Base-by-base conservation (phyloP, 2,797 vertebrate species). In the Myotis findleyi region DNA sequence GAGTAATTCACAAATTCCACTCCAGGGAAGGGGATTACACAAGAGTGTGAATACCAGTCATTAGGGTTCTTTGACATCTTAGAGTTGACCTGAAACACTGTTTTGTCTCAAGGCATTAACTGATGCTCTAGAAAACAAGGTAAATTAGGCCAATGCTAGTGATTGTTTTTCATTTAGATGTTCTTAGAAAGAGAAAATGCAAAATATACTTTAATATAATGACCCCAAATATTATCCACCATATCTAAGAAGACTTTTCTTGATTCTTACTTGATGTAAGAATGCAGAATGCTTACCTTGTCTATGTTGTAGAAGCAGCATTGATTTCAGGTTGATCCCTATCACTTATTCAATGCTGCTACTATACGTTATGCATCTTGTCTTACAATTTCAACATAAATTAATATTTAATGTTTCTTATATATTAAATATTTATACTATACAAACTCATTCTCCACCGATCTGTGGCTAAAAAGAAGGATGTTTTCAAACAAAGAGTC, bases 331-430 rank as follows among this genome's bases (percentile, higher is more conserved):
- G 75, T 62, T 72, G 80, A 71, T 72, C 64, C 23, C 3, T 87
- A 91, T 38, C 76, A 80, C 47, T 87, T 59, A 76, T 33, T 81
- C 81, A 76, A 20, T 51, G 73, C 86, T 2, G 3, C 21, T 72
- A 18, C 80, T 95, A 7, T 72, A 27, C 69, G 57, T 71, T 87
- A 64, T 73, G 55, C n/a, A 87, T 81, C 89, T 79, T 95, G 89
- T 73, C 93, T 96, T 89, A 94, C 41, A 93, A 81, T 89, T 84
- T 95, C 91, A 97, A 91, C 72, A 89, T 53, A 84, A 96, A 96
- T 96, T 89, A 97, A 97, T 97, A 94, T 95, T 96, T 97, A 95
- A 96, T 97, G 80, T 89, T 87, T 95, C 96, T 96, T 89, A 84
- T 53, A 69, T 82, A 97, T 95, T 93, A 97, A 96, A 96, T 96